phyloP scores from a whole-genome alignment of 2,113 vertebrate genomes.

The Ranitomeya imitator region DNA sequence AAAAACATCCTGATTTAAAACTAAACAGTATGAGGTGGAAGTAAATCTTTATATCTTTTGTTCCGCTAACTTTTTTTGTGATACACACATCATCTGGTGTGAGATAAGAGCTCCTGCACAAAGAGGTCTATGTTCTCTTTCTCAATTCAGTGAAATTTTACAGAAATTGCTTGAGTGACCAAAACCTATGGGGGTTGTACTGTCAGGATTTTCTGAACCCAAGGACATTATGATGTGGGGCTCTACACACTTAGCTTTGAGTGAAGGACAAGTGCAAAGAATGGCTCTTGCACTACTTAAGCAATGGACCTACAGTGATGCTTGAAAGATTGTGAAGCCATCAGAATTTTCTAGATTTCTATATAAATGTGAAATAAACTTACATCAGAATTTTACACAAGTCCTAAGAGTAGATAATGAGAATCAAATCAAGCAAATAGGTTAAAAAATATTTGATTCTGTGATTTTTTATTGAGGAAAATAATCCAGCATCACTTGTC shows the following conservation, averaged over 20 bases:
- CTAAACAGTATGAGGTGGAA: constrained; percentile 29
- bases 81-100: background rate
- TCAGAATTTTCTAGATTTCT: no score
- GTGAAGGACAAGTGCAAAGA: background rate
- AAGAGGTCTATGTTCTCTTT: background rate
- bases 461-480: no score
- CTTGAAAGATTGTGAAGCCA: no score
- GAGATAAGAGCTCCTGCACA: background rate
- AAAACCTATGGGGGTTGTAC: background rate
- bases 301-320: background rate
- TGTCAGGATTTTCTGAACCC: background rate
- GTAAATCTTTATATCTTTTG: constrained; percentile 38
- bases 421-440: no score
- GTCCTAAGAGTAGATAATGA: no score
- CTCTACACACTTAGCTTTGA: background rate
- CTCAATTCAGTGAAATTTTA: background rate
- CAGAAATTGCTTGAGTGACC: background rate
- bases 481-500: no score
- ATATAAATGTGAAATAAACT: no score
- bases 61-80: constrained; percentile 21
- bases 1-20: constrained; percentile 37
- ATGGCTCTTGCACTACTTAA: background rate
- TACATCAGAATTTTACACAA: no score
- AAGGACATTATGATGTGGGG: background rate
- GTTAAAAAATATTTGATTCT: no score